Base-by-base conservation (phyloP, 2,888 invertebrate species). In the Tetanocera ferruginea region DNA sequence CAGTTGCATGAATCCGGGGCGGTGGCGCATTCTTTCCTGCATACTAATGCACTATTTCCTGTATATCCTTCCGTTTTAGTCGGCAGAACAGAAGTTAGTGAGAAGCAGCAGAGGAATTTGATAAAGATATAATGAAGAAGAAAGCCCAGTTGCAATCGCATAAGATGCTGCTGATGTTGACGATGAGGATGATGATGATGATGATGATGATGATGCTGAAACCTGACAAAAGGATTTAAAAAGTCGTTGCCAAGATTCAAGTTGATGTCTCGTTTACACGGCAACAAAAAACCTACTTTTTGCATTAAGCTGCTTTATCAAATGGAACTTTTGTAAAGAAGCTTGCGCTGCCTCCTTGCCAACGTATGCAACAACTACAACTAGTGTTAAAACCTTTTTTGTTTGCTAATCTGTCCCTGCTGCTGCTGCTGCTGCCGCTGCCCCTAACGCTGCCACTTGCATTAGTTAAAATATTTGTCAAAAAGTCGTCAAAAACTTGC, bases 401-500 rank as follows among this genome's bases (percentile, higher is more conserved):
- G 52, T 17, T 69, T 25, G 43, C 31, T 55, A 43, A 52, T 70
- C 70, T 31, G n/a, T 52, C 31, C 17, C 55, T 19, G 19, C 19
- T 31, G 52, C 51, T 51, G 34, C 6, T 70, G 34, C 52, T 11
- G 28, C 23, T 19, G 25, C 51, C n/a, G 2, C 1, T 62, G 31
- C 34, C 25, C 1, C n/a, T n/a, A n/a, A n/a, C n/a, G n/a, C 51
- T 28, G 49, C 69, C 51, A 19, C 69, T 70, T 70, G 52, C 70
- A 52, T 31, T 70, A 17, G 73, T 62, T 62, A 60, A 60, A 72
- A 72, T 72, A 72, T 72, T 72, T 60, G 60, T 72, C 72, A 72
- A 57, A 57, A 70, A 70, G 52, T 70, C 70, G 52, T 70, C 70
- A 55, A 55, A 70, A 70, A 55, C 52, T 70, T 52, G 51, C n/a